Conservation (phyloP, 2,888 invertebrate genomes). For the Marronus borbonicus region DNA sequence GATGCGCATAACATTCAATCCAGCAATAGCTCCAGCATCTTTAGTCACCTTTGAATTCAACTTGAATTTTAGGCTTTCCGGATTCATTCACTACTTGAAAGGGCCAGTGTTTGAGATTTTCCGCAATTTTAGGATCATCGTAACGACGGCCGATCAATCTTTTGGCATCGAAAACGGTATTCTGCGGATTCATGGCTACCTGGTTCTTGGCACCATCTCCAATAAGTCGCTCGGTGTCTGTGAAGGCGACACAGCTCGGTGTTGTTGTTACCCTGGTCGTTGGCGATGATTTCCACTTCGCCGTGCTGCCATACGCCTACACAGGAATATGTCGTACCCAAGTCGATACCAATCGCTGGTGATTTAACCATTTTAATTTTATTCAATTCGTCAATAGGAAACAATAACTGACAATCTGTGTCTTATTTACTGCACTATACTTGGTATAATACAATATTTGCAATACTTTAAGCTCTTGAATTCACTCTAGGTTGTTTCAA, state of each 20-base stretch:
- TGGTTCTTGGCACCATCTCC: conserved; percentile 80
- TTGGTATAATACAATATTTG: not conserved
- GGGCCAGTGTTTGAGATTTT: conserved; percentile 88
- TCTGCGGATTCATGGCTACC: conserved; percentile 79
- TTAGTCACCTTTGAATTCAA: conserved; percentile 79
- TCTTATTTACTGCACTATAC: not conserved
- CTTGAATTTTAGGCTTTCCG: conserved; percentile 77
- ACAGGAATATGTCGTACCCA: conserved; percentile 90
- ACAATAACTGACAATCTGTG: not conserved
- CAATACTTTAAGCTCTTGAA: not conserved
- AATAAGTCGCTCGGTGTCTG: conserved; percentile 77
- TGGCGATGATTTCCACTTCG: conserved; percentile 82
- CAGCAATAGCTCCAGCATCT: conserved; percentile 80
- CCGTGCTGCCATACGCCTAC: conserved; percentile 87
- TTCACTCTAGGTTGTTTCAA: conserved; percentile 23
- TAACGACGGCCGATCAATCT: conserved; percentile 78
- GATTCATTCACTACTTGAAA: conserved; percentile 79
- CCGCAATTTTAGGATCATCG: conserved; percentile 81
- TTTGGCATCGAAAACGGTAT: conserved; percentile 69
- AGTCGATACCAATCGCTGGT: conserved; percentile 85
- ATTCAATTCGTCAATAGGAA: not conserved
- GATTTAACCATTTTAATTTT: conserved; percentile 68
- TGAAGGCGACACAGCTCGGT: conserved; percentile 82
- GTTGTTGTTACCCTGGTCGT: conserved; percentile 82
- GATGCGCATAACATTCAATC: conserved; percentile 78